Conservation (phyloP, 2,113 vertebrate species). For the Gnathonemus longibarbis region DNA sequence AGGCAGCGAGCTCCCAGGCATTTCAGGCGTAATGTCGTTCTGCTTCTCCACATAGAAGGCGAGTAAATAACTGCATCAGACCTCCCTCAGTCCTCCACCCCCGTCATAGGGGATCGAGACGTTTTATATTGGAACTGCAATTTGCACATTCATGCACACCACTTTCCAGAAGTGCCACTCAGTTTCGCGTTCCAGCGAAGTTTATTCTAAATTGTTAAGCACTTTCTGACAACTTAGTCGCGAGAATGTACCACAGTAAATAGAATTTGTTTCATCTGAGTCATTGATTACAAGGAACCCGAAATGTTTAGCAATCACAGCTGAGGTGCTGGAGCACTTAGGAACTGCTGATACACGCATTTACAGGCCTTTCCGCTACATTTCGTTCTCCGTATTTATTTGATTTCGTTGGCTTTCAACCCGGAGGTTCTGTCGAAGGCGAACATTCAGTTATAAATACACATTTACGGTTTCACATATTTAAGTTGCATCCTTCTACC, state of each 20-base stretch:
- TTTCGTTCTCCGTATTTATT: not conserved
- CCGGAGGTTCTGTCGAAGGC: not conserved
- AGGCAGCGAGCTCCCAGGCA: not conserved
- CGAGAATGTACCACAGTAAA: not conserved
- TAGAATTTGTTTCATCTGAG: not conserved
- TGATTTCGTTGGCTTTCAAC: not conserved
- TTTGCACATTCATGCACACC: not conserved
- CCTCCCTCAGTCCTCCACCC: not conserved
- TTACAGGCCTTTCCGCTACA: not conserved
- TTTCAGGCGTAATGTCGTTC: not conserved
- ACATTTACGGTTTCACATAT: not conserved
- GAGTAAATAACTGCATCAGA: not conserved
- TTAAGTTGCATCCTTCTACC: not conserved
- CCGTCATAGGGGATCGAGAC: not conserved
- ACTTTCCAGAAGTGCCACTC: not conserved
- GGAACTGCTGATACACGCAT: not conserved
- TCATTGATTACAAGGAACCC: not conserved
- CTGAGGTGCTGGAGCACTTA: not conserved
- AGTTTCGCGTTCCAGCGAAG: not conserved
- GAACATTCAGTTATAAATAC: not conserved
- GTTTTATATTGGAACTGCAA: not conserved
- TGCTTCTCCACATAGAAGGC: not conserved
- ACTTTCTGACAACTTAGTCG: not conserved
- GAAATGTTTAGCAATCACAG: not conserved
- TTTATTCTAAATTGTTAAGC: not conserved